Conservation (phyloP, 2,113 vertebrate genomes). For the Panurus biarmicus region DNA sequence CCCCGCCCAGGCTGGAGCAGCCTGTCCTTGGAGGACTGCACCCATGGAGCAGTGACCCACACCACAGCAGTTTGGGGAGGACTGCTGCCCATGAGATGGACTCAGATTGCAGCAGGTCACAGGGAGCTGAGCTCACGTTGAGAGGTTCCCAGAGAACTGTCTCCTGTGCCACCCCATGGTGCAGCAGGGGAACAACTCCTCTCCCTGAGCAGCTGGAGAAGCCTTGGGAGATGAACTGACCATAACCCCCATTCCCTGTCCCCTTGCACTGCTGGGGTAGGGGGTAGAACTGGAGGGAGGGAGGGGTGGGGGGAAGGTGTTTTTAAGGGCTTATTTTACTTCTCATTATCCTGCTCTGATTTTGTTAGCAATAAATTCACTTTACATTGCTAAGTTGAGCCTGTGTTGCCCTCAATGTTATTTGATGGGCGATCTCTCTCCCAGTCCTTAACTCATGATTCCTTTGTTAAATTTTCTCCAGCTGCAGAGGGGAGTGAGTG, state of each 20-base stretch:
- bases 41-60: not conserved
- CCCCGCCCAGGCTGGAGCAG: not conserved
- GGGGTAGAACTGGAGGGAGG: not conserved
- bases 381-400: not conserved
- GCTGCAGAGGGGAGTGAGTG: accelerated
- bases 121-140: not conserved
- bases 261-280: not conserved
- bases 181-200: not conserved
- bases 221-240: accelerated
- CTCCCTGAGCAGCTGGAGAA: not conserved
- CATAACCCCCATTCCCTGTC: not conserved
- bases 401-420: not conserved
- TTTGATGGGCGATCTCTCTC: not conserved
- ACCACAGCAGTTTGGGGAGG: not conserved
- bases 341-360: not conserved
- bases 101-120: not conserved
- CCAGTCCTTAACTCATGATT: not conserved
- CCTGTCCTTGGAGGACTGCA: not conserved
- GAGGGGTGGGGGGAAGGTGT: not conserved
- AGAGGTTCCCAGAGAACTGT: not conserved
- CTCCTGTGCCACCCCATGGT: not conserved
- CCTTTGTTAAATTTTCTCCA: not conserved
- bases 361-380: not conserved
- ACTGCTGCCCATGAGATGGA: not conserved
- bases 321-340: not conserved